Percentiles rank a stretch among this genome's conserved stretches.
phyloP scores from a whole-genome alignment of 2,888 invertebrate genomes.

The Acronicta alni region DNA sequence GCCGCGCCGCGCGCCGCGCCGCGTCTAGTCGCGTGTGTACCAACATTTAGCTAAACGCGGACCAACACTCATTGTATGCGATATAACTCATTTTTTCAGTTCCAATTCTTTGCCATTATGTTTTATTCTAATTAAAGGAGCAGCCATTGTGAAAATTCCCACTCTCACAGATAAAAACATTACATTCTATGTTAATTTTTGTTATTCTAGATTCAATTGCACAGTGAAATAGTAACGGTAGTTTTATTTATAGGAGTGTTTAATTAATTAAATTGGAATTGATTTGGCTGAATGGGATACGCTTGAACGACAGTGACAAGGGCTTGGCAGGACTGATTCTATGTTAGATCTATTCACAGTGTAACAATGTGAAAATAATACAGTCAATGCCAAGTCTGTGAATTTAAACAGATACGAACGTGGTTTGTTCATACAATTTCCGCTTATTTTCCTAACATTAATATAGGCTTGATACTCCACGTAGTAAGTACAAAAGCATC shows the following conservation, averaged over 20 bases:
- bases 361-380: constrained; percentile 33
- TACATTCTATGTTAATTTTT: constrained; percentile 74
- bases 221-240: constrained; percentile 35
- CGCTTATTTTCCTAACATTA: neutral
- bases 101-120: constrained; percentile 69
- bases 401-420: neutral
- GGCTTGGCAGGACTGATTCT: constrained; percentile 42
- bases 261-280: constrained; percentile 41
- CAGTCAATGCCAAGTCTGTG: constrained; percentile 36
- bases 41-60: constrained; percentile 61
- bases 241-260: constrained; percentile 28
- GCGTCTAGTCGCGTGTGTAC: constrained; percentile 60
- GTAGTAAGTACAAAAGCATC: no score
- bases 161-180: constrained; percentile 74
- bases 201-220: constrained; percentile 70
- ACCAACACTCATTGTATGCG: constrained; percentile 71
- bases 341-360: constrained; percentile 35
- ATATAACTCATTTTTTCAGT: constrained; percentile 69
- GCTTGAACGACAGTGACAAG: constrained; percentile 40
- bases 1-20: constrained; percentile 11
- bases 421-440: neutral
- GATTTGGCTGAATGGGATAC: constrained; percentile 35
- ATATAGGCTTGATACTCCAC: neutral
- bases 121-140: constrained; percentile 75
- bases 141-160: constrained; percentile 76